phyloP scores from a whole-genome alignment of 2,113 vertebrate genomes.

The Mormyrus lacerda region DNA sequence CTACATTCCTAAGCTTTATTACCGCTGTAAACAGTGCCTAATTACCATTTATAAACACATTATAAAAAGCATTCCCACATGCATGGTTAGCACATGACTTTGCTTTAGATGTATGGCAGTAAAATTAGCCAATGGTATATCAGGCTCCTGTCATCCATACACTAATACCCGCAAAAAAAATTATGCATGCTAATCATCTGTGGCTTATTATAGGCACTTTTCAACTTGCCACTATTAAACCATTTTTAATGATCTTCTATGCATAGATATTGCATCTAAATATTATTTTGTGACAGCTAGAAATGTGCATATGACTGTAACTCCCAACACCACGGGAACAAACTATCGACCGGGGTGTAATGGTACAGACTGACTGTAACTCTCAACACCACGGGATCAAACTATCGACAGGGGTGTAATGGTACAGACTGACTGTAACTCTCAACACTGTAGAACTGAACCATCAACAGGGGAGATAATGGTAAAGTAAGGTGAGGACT shows the following conservation, averaged over 20 bases:
- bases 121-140: background rate
- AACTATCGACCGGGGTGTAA: background rate
- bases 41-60: background rate
- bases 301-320: background rate
- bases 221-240: background rate
- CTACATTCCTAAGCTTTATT: background rate
- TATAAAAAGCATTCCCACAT: background rate
- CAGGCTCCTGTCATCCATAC: background rate
- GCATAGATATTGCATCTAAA: conserved; percentile 1
- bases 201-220: background rate
- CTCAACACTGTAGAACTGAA: background rate
- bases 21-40: background rate
- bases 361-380: background rate
- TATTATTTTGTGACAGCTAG: background rate
- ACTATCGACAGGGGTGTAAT: background rate
- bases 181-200: background rate
- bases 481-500: background rate
- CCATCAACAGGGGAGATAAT: background rate
- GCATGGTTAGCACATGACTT: background rate
- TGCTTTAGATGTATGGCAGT: background rate
- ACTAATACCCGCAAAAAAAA: background rate
- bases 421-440: background rate
- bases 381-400: background rate
- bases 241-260: background rate
- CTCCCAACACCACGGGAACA: background rate